Base-by-base conservation (phyloP, 2,113 vertebrate species). In the Xiphophorus hellerii region DNA sequence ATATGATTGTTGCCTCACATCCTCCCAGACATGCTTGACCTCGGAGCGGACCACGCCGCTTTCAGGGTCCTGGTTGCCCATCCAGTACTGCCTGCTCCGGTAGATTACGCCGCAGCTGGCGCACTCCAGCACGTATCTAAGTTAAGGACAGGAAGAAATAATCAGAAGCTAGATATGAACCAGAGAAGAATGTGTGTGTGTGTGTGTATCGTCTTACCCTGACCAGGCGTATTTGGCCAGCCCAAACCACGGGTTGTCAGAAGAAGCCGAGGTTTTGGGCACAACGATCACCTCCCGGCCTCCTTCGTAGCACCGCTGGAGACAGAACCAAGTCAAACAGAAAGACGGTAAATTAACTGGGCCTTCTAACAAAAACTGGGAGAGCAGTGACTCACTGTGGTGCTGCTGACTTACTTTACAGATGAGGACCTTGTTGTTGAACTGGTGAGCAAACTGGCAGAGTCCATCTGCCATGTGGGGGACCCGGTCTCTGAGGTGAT, bases 221-320 rank as follows among this genome's bases (percentile, higher is more conserved):
- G 95, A 95, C 95, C 95, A 96, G 66, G 95, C 95, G 8, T 93
- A 96, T 66, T 94, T 95, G 27, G 95, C 95, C 66, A 96, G 88
- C 35, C 95, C 95, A 64, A 95, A 77, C 95, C 94, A 96, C 0
- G 87, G 94, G 82, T 93, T 95, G 64, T 96, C 95, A 17, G 70
- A 35, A 9, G 95, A 95, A 15, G 95, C 93, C 0, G 95, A 93
- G 1, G 95, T 96, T 82, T 95, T 96, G 29, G 95, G 95, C 25
- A 95, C 74, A 7, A 96, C 94, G 0, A 95, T 93, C 66, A 95
- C 91, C 84, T 96, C 95, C 78, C 87, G 83, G 69, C 95, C 95
- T 22, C 92, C 88, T 84, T 96, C 95, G 67, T 96, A 96, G 82
- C 95, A 96, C 62, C 87, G 88, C 95, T 96, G 76, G 1, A 74